These are phyloP conservation scores for Zosterops borbonicus DNA, from an alignment of 2,113 vertebrate genomes.

Conservation along the genomic window DNA sequence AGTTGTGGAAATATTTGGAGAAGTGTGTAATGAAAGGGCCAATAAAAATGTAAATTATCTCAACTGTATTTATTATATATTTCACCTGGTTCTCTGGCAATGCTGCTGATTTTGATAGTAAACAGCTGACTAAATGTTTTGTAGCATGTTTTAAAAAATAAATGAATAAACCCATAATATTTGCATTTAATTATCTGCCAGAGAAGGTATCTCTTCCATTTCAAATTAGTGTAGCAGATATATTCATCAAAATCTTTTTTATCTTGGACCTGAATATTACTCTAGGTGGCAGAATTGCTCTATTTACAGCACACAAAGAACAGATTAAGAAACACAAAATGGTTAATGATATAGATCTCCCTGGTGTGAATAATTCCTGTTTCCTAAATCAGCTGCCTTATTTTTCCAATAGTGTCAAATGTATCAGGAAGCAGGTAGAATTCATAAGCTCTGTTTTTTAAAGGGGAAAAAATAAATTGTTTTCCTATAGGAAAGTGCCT, in stretches of 20 bases:
- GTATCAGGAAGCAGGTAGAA: constrained; percentile 61
- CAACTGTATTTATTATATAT: not conserved
- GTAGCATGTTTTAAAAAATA: not conserved
- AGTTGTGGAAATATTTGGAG: not conserved
- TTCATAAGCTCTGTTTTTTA: constrained; percentile 27
- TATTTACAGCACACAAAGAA: not conserved
- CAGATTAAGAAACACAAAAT: constrained; percentile 40
- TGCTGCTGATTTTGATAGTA: not conserved
- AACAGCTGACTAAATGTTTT: not conserved
- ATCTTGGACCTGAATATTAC: not conserved
- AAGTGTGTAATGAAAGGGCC: not conserved
- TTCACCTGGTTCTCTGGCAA: not conserved
- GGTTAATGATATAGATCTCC: constrained; percentile 50
- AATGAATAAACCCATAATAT: not conserved
- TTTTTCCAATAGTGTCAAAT: constrained; percentile 66
- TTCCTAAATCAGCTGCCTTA: constrained; percentile 62
- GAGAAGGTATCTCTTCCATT: not conserved
- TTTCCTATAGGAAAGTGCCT: not conserved
- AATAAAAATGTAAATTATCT: constrained; percentile 27
- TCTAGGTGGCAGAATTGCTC: constrained; percentile 73
- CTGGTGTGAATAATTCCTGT: constrained; percentile 49
- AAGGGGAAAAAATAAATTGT: not conserved
- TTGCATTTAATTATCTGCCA: constrained; percentile 25
- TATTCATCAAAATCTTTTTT: not conserved
- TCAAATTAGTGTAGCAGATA: not conserved